Evolutionary conservation across 2,113 vertebrate species (phyloP), one percentile per base, ranked within the genome.

Genomic region (Pluvianellus socialis): DNA sequence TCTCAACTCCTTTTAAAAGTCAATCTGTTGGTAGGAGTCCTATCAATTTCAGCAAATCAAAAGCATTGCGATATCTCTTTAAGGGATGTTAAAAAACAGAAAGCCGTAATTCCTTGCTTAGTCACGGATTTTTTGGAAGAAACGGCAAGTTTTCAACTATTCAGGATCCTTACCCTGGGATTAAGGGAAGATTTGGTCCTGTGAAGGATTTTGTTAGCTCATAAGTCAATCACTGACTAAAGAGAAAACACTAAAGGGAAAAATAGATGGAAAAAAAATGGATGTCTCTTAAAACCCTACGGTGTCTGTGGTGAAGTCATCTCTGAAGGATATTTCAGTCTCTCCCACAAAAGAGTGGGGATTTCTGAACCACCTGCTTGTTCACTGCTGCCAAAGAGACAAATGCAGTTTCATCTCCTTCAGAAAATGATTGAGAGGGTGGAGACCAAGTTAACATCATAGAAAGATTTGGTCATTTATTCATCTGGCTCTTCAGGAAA

Each of bases 331-430:
- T 90, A 77, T 63, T 88, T 93, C 65, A 80, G 22, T 81, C 75
- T 52, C 88, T 92, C 79, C 61, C 80, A 90, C 50, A 84, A 18
- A 95, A 92, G 55, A 71, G 50, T 0, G 0, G 22, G 56, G 75
- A 93, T 93, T 94, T 95, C 6, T 5, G 67, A 96, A 88, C 63
- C 88, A 96, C 92, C 75, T 95, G 81, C 72, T 90, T 73, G 63
- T 79, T 79, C 35, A 23, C 52, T 70, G 79, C 76, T 92, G 87
- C 79, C 90, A 95, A 85, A 96, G 47, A 92, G 20, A 91, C 53
- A 91, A 92, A 94, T 7, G 21, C 74, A 96, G 70, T 85, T 95
- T 91, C 59, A 91, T 56, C 76, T 95, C 72, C 33, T 65, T 83
- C 83, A 71, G 50, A 95, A 62, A 66, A 89, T 47, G 77, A 91